Evolutionary conservation across 2,888 invertebrate species (phyloP), one percentile per base, ranked within the genome.

Genomic region (Drosophila meridiana): DNA sequence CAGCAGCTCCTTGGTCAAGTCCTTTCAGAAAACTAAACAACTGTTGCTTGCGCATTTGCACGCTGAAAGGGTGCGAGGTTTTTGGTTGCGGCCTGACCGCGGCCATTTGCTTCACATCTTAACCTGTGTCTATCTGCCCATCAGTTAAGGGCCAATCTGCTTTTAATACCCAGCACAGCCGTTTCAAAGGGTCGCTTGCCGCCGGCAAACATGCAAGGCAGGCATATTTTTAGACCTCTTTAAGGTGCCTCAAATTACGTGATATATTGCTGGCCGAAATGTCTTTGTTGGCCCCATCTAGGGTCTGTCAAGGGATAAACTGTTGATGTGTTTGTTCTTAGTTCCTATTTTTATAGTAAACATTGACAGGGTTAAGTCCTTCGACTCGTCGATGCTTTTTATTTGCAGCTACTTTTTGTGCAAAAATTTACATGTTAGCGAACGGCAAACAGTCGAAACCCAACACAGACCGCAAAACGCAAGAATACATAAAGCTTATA

Each of bases 1-100:
- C 30, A 34, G 32, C 55, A 9, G 40, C 55, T 59, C 52, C 74
- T 77, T 85, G 80, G 67, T 66, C 69, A 73, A 38, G 64, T 59
- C 82, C 55, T 79, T 87, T 85, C 69, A 52, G 53, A 77, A 74
- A 89, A 84, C 85, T 80, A 87, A 85, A 73, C 82, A 85, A 85
- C 85, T 85, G 85, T 85, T 85, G 85, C 89, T 77, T 55, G 73
- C 61, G 45, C 84, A 87, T 61, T 89, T 89, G 58, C 67, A 56
- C 50, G 63, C 63, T 82, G 55, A 89, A 89, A 82, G 87, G 72
- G 68, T 76, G 73, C 71, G 56, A 79, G 67, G 69, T 64, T 82
- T 85, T 73, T 45, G 65, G 76, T 76, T 83, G 68, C 57, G 66
- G 70, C 52, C 59, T 57, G 45, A 69, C 73, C 76, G 43, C 76